Evolutionary conservation across 1,140 invertebrate genomes (phyloP), one percentile per base, ranked within the genome.

Genomic region (Meloidogyne chitwoodi): DNA sequence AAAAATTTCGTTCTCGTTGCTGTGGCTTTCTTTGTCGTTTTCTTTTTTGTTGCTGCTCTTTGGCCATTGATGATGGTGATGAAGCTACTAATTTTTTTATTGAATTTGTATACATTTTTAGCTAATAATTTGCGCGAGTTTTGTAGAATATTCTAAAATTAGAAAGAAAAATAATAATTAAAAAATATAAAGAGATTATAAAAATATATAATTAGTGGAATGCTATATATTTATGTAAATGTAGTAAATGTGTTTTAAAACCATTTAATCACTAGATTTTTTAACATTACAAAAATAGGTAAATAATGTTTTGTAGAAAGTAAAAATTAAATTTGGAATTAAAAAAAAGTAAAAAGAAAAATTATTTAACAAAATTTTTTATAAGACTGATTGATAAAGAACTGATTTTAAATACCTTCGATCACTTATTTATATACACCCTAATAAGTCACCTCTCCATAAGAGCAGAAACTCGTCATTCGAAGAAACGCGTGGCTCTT

Each of bases 401-500:
- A 56, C 48, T 56, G 48, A 56, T 56, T 56, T 48, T 48, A 48
- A 16, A 4, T 16, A 19, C 44, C 14, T 48, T 56, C 48, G 19
- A n/a, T 56, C 48, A 56, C 48, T n/a, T 22, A n/a, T 56, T 56
- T 56, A n/a, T 56, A 56, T 56, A 19, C 48, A 56, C 48, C 48
- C n/a, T 56, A 56, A n/a, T 56, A 6, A 19, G n/a, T n/a, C n/a
- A n/a, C 48, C 12, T 56, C n/a, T 14, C 44, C 44, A 14, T 48
- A 4, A n/a, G 44, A 22, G n/a, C 48, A 56, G 19, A 56, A 56
- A 56, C 19, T 19, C 48, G 48, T 56, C 48, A 19, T 63, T 63
- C 70, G 70, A 61, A 16, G 70, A 73, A 73, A 73, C 41, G 64
- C 22, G 56, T 63, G n/a, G 22, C 41, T 62, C 41, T 73, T 73